These are phyloP conservation scores for Dicrostonyx torquatus DNA, from an alignment of 2,797 vertebrate genomes.

Conservation along the genomic window DNA sequence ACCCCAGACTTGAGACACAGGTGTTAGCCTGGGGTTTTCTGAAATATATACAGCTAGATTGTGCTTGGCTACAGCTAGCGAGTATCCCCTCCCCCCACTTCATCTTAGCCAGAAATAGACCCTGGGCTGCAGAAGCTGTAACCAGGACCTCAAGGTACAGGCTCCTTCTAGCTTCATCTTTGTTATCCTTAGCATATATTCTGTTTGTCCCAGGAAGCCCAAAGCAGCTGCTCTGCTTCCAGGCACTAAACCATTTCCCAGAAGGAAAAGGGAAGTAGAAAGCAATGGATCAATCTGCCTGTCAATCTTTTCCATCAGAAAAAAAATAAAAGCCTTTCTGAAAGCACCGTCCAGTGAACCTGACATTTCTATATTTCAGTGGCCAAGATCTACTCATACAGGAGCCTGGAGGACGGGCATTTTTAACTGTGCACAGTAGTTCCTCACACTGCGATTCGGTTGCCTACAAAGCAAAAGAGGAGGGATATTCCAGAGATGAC, in stretches of 20 bases:
- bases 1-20: background rate
- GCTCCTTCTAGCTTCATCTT: background rate
- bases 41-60: background rate
- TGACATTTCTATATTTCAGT: background rate
- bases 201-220: background rate
- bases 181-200: background rate
- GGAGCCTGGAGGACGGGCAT: background rate
- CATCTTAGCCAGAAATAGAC: background rate
- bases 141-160: background rate
- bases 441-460: background rate
- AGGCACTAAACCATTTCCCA: background rate
- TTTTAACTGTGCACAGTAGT: background rate
- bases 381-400: background rate
- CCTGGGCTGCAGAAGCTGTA: no score
- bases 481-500: background rate
- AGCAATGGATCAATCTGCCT: background rate
- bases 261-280: background rate
- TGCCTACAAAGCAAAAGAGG: background rate
- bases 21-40: background rate
- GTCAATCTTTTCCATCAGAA: background rate
- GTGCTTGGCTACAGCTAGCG: no score
- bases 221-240: background rate
- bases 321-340: background rate
- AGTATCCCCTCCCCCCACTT: background rate
- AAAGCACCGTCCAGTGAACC: background rate